Conservation (phyloP, 2,888 invertebrate genomes). For the Chalcosyrphus nemorum region DNA sequence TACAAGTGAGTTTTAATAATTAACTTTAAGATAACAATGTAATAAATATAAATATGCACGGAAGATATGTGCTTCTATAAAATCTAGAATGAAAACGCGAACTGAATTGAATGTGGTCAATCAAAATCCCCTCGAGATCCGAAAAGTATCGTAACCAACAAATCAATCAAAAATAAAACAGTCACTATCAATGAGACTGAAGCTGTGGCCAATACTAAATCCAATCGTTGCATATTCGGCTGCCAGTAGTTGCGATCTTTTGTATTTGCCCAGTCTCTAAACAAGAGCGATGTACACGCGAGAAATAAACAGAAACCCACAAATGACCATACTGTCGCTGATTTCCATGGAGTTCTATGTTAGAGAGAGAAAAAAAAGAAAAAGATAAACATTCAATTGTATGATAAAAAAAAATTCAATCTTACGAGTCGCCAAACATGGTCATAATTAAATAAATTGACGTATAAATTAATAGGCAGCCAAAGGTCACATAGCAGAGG, state of each 20-base stretch:
- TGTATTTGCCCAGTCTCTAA: constrained; percentile 81
- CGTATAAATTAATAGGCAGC: constrained; percentile 79
- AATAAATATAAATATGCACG: constrained; percentile 46
- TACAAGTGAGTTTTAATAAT: constrained; percentile 26
- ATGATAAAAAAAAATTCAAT: constrained; percentile 22
- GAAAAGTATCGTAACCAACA: constrained; percentile 79
- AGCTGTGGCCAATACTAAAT: constrained; percentile 80
- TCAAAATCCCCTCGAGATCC: constrained; percentile 80
- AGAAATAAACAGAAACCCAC: constrained; percentile 79
- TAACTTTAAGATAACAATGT: constrained; percentile 58
- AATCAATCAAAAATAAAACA: constrained; percentile 79
- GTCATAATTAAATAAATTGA: constrained; percentile 80
- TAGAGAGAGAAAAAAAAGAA: background rate
- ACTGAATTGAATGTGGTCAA: constrained; percentile 72
- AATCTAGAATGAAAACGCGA: constrained; percentile 1
- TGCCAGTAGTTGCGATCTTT: constrained; percentile 82
- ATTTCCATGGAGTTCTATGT: constrained; percentile 80
- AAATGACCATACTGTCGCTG: constrained; percentile 79
- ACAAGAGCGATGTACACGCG: constrained; percentile 78
- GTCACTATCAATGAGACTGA: constrained; percentile 78
- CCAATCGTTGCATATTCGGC: constrained; percentile 81
- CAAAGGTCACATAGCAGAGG: constrained; percentile 81
- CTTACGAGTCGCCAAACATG: constrained; percentile 80
- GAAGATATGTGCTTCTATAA: constrained; percentile 22
- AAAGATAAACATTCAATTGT: background rate